Conservation (phyloP, 2,797 vertebrate genomes). For the Tokudaia muenninki region DNA sequence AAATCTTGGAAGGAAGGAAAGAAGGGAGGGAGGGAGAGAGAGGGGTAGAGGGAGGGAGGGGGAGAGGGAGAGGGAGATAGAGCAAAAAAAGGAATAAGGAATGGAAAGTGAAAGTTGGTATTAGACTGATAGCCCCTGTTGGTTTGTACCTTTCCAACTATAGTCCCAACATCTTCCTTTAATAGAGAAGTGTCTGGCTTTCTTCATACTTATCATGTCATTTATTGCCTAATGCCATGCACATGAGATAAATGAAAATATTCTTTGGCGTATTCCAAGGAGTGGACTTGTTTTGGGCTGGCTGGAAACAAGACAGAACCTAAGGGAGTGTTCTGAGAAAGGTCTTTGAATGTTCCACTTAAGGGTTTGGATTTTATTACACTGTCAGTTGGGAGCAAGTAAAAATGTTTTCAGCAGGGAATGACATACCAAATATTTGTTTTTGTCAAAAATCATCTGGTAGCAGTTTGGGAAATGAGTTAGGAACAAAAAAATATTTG, state of each 20-base stretch:
- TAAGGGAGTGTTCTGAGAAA: conserved; percentile 13
- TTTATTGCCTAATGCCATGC: background rate
- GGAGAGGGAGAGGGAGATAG: no score
- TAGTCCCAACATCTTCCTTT: background rate
- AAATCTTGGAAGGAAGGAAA: background rate
- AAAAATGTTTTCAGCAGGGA: conserved; percentile 56
- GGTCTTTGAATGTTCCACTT: conserved; percentile 21
- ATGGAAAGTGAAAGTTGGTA: background rate
- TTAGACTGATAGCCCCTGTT: background rate
- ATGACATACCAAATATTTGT: conserved; percentile 54
- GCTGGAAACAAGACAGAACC: conserved; percentile 14
- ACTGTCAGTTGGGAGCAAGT: conserved; percentile 61
- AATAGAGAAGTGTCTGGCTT: background rate
- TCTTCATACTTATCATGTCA: background rate
- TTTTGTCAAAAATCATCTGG: conserved; percentile 67
- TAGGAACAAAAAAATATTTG: conserved; percentile 8
- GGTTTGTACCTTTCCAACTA: background rate
- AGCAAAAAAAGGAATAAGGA: background rate
- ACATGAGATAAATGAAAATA: background rate
- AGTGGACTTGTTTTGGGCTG: conserved; percentile 26
- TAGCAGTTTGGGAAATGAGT: conserved; percentile 44
- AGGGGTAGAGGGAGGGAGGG: background rate
- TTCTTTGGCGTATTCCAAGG: conserved; percentile 18
- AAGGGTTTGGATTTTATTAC: conserved; percentile 54
- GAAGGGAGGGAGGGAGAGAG: fast-evolving